These are phyloP conservation scores for Agrochola macilenta DNA, from an alignment of 2,888 invertebrate species.

Conservation along the genomic window DNA sequence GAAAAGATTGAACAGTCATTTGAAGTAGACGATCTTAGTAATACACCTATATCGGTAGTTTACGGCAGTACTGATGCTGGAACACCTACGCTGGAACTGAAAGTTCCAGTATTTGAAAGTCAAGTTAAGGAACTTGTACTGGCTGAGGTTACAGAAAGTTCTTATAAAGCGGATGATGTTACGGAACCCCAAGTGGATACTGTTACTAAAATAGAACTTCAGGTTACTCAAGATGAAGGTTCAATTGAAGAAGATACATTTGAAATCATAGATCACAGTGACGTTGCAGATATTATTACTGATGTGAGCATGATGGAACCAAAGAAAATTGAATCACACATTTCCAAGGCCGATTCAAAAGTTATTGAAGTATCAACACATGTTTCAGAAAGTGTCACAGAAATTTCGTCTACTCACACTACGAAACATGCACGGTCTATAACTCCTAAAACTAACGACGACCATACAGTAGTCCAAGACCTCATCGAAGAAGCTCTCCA, in stretches of 20 bases:
- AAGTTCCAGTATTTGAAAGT: conserved; percentile 30
- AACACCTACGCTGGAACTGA: conserved; percentile 58
- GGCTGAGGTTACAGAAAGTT: background rate
- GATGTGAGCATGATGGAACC: conserved; percentile 10
- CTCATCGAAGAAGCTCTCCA: conserved; percentile 60
- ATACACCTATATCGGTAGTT: conserved; percentile 73
- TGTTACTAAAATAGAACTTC: conserved; percentile 10
- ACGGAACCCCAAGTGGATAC: background rate
- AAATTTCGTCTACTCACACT: conserved; percentile 15
- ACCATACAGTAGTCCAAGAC: conserved; percentile 40
- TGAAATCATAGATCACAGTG: conserved; percentile 66
- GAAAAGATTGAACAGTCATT: conserved; percentile 71
- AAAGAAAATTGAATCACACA: background rate
- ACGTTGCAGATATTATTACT: conserved; percentile 42
- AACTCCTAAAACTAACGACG: conserved; percentile 47
- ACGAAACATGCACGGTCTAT: conserved; percentile 21
- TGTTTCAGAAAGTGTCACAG: conserved; percentile 15
- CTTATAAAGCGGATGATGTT: background rate
- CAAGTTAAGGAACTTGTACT: conserved; percentile 1
- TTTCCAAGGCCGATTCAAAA: conserved; percentile 8
- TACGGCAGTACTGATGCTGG: conserved; percentile 66
- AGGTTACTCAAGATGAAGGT: conserved; percentile 26
- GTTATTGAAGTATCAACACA: conserved; percentile 8
- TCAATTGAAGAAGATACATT: conserved; percentile 63
- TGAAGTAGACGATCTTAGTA: conserved; percentile 76